Evolutionary conservation across 1,140 invertebrate species (phyloP).

Genomic region (Fragariocoptes setiger): DNA sequence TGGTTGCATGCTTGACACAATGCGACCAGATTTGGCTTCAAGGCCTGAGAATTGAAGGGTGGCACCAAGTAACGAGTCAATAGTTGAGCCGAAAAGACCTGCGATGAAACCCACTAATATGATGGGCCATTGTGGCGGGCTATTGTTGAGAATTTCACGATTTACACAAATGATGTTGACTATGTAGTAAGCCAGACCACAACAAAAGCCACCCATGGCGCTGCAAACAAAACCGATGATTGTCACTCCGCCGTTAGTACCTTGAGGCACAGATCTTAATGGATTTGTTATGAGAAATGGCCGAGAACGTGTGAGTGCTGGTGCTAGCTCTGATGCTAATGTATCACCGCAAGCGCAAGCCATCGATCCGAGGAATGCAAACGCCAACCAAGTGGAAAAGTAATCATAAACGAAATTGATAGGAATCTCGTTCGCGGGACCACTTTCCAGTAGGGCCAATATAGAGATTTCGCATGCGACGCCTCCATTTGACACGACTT

Average conservation of each 20-base stretch:
- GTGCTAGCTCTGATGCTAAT: slow-evolving; percentile 59
- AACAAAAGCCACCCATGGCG: slow-evolving; percentile 31
- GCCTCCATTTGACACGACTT: slow-evolving; percentile 60
- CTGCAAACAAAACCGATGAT: slow-evolving; percentile 34
- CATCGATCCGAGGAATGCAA: slow-evolving; percentile 37
- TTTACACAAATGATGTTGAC: slow-evolving; percentile 18
- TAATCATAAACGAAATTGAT: slow-evolving; percentile 45
- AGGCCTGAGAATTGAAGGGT: slow-evolving; percentile 52
- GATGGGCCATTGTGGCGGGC: slow-evolving; percentile 37
- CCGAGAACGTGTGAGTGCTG: slow-evolving; percentile 30
- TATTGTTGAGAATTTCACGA: slow-evolving; percentile 21
- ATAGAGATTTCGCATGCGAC: slow-evolving; percentile 42
- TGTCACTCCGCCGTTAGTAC: slow-evolving; percentile 50
- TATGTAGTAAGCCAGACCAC: slow-evolving; percentile 40
- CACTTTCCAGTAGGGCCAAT: slow-evolving; percentile 44
- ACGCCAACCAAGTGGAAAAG: slow-evolving; percentile 39
- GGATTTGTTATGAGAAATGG: slow-evolving; percentile 41
- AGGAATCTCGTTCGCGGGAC: slow-evolving; percentile 32
- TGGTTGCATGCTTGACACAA: slow-evolving; percentile 10
- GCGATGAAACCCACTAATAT: slow-evolving; percentile 31
- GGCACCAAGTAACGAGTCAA: slow-evolving; percentile 54
- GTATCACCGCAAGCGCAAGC: slow-evolving; percentile 62
- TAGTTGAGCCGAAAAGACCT: slow-evolving; percentile 41
- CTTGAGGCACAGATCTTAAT: slow-evolving; percentile 35
- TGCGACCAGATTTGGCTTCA: neutral